A percentile compares a stretch with the other conserved stretches of the same genome.
Evolutionary conservation across 2,797 vertebrate genomes (phyloP).

Genomic region (Sebastes jordani): DNA sequence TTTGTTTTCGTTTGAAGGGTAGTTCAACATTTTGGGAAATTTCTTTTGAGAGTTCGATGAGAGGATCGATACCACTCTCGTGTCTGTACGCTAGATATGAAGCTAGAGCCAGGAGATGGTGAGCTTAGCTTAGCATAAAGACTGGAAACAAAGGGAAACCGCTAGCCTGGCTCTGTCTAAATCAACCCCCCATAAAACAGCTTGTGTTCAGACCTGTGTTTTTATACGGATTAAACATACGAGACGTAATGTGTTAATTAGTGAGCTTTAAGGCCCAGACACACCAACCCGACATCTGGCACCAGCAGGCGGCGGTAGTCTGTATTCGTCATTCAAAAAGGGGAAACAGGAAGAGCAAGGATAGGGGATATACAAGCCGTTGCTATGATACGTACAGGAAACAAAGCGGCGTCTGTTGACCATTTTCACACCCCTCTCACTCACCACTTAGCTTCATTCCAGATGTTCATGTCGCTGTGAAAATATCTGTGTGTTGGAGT

Average conservation of each 20-base stretch:
- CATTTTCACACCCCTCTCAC: no score
- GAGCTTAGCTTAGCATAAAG: conserved; percentile 12
- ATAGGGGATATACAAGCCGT: no score
- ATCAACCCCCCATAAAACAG: background rate
- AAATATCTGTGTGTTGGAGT: no score
- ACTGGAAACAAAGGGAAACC: background rate
- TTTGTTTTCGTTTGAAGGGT: conserved; percentile 17
- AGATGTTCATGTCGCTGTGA: no score
- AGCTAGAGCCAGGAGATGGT: background rate
- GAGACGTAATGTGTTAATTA: background rate
- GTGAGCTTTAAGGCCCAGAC: background rate
- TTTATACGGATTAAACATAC: background rate
- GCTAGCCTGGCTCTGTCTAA: background rate
- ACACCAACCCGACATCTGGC: no score
- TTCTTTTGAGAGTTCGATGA: background rate
- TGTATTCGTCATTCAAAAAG: no score
- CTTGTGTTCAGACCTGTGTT: background rate
- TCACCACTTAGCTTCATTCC: no score
- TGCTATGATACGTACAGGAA: no score
- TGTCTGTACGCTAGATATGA: background rate
- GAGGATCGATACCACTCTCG: background rate
- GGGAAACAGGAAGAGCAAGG: no score
- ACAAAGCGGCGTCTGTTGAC: no score
- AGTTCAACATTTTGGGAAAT: background rate
- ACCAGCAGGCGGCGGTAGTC: no score